These are phyloP conservation scores for Melanotaenia nigrans DNA, from an alignment of 2,797 vertebrate species.

Conservation along the genomic window DNA sequence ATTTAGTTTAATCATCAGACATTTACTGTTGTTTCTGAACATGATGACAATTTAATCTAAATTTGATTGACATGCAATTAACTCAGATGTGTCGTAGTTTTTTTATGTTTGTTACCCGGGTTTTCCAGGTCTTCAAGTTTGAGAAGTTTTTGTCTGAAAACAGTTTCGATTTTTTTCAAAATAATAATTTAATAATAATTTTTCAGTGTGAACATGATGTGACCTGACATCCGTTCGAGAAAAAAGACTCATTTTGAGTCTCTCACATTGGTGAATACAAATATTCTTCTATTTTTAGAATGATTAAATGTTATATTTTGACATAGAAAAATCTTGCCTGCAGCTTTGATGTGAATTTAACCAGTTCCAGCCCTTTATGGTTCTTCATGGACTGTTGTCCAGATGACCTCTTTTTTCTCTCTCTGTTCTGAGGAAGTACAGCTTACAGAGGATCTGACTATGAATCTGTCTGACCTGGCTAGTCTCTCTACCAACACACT, in stretches of 20 bases:
- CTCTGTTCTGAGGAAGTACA: conserved; percentile 67
- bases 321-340: conserved; percentile 19
- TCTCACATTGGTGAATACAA: not conserved
- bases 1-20: not conserved
- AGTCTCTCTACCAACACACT: conserved; percentile 75
- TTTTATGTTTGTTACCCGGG: not conserved
- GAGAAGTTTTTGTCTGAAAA: not conserved
- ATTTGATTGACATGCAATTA: not conserved
- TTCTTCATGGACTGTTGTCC: conserved; percentile 63
- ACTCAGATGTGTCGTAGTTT: not conserved
- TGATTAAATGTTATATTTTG: conserved; percentile 31
- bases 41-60: not conserved
- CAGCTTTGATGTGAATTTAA: conserved; percentile 56
- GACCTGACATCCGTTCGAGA: conserved; percentile 1
- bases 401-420: conserved; percentile 57
- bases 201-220: not conserved
- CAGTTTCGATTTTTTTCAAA: not conserved
- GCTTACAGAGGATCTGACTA: conserved; percentile 70
- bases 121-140: not conserved
- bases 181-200: not conserved
- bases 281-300: conserved; percentile 20
- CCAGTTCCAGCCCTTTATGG: conserved; percentile 49
- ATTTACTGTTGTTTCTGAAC: not conserved
- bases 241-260: not conserved
- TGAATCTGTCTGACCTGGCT: conserved; percentile 77